Conservation (phyloP, 23 tunicate species). For the Diplosoma virens region DNA sequence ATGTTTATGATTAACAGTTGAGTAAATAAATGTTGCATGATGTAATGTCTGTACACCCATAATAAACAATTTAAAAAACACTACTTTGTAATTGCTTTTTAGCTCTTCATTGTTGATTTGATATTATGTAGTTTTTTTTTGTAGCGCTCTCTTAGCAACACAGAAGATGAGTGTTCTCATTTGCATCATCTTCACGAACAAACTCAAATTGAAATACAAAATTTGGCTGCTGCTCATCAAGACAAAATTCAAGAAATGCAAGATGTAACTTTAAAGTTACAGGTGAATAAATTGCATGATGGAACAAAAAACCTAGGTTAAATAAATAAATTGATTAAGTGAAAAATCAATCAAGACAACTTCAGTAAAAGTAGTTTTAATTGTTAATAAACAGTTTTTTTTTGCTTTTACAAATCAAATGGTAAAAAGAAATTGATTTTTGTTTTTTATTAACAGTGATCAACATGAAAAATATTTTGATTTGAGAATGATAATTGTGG, state of each 20-base stretch:
- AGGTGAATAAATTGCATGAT: too few relatives aligned
- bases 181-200: constrained; percentile 49
- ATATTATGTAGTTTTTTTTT: not conserved
- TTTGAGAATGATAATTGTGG: too few relatives aligned
- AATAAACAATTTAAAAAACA: too few relatives aligned
- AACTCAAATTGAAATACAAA: constrained; percentile 52
- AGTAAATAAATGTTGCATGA: not conserved
- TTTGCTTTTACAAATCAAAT: too few relatives aligned
- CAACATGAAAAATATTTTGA: too few relatives aligned
- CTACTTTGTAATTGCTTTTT: too few relatives aligned
- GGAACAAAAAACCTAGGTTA: too few relatives aligned
- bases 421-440: too few relatives aligned
- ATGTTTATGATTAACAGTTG: not conserved
- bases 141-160: constrained; percentile 63
- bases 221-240: constrained; percentile 63
- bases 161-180: constrained; percentile 92
- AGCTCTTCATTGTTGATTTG: not conserved
- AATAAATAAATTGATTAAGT: too few relatives aligned
- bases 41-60: not conserved
- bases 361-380: not conserved
- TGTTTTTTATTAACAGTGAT: not conserved
- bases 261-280: constrained; percentile 27
- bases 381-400: too few relatives aligned
- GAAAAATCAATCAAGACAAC: not conserved
- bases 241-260: constrained; percentile 41